A percentile compares a stretch with the other conserved stretches of the same genome.
These are phyloP conservation scores for Asobara japonica DNA, from an alignment of 1,140 invertebrate genomes.

Conservation along the genomic window DNA sequence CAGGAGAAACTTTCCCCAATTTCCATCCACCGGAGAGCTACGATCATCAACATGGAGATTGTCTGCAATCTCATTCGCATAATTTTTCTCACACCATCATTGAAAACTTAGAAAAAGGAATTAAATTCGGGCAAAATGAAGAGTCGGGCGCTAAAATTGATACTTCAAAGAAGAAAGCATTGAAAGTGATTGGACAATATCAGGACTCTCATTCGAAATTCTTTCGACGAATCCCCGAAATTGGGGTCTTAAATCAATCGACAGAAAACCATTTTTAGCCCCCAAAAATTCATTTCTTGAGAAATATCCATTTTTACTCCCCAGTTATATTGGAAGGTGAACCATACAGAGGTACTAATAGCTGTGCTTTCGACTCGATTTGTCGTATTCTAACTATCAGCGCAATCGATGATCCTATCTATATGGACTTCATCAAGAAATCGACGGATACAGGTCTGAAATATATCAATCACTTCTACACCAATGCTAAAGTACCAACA, in stretches of 20 bases:
- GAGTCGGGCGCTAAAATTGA: too few relatives aligned
- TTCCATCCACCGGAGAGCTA: too few relatives aligned
- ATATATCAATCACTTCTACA: neutral
- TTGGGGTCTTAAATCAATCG: neutral
- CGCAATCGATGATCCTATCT: neutral
- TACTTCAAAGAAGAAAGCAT: neutral
- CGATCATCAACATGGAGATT: too few relatives aligned
- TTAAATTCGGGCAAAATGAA: neutral
- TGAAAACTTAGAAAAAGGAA: neutral
- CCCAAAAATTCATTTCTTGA: neutral
- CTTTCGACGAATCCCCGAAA: neutral
- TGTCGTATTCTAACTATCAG: neutral
- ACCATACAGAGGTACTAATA: neutral
- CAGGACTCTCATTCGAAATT: neutral
- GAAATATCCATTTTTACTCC: neutral
- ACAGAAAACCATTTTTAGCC: neutral
- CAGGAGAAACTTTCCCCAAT: too few relatives aligned
- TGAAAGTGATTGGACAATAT: neutral
- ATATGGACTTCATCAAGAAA: neutral
- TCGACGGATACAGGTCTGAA: neutral
- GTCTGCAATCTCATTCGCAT: too few relatives aligned
- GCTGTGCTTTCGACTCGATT: neutral
- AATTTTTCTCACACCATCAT: too few relatives aligned
- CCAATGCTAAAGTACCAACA: neutral
- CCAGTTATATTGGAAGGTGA: neutral